Evolutionary conservation across 2,888 invertebrate genomes (phyloP), one percentile per base, ranked within the genome.

Genomic region (Melieria crassipennis): DNA sequence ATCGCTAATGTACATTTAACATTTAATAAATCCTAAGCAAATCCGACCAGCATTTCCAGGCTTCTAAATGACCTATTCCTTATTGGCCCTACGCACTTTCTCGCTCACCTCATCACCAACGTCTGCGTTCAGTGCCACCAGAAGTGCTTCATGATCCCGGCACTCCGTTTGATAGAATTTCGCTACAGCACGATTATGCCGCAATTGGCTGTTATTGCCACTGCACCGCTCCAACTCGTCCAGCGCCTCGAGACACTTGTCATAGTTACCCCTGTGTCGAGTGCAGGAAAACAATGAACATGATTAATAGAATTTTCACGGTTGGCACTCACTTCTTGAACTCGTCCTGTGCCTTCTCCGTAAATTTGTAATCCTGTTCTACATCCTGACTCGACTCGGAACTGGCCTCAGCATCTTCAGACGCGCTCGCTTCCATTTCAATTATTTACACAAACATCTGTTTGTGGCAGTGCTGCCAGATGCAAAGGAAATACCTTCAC

Each of bases 181-280:
- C 0, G 91, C 92, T 0, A 97, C 91, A 45, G 93, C 92, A 86
- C 93, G 93, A 83, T 98, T 97, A 81, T 95, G 95, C 7, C 79
- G 77, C 66, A 84, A 73, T 52, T 84, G 75, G 7, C 13, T 48
- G n/a, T 79, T 80, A 5, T 72, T 77, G 57, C 82, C 82, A 71
- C 82, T 81, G 42, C 80, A 79, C 47, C 80, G 76, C 72, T 85
- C 85, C 63, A 86, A 72, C 69, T 83, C 79, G 42, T 79, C 71
- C 42, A 86, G 75, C 13, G 82, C 78, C 67, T 84, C 80, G 74
- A 85, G 71, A 70, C 87, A 86, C 50, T 79, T 79, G 16, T 82
- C 80, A 68, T 83, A 86, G 57, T 82, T 79, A 45, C 75, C 73
- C 68, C 85, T 85, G 46, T 16, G 71, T 70, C 5, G 7, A 57